Percentiles rank a stretch among this genome's conserved stretches.
Conservation (phyloP, 2,113 vertebrate genomes). For the Myotis brandtii region DNA sequence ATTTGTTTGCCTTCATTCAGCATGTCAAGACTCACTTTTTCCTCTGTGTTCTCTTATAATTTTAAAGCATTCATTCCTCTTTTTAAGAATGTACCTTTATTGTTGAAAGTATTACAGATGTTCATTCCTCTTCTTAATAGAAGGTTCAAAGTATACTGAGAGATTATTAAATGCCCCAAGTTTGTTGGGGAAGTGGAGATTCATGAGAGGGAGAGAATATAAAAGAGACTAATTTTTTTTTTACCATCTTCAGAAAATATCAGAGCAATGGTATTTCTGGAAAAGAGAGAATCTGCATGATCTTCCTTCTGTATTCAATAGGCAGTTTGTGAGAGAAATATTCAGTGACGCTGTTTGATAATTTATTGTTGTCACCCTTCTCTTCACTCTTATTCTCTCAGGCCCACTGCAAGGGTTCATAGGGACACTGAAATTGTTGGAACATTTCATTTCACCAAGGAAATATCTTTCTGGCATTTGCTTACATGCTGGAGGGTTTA, state of each 20-base stretch:
- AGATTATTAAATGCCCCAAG: background rate
- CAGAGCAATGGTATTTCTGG: background rate
- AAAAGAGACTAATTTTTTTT: constrained; percentile 23
- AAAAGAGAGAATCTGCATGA: background rate
- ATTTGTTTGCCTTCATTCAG: background rate
- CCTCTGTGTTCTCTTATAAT: background rate
- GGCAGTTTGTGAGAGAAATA: background rate
- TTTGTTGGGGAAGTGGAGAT: background rate
- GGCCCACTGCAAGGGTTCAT: background rate
- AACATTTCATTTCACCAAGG: background rate
- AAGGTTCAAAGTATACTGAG: background rate
- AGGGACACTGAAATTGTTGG: background rate
- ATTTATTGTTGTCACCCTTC: background rate
- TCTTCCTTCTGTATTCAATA: background rate
- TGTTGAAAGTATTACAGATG: too few species aligned
- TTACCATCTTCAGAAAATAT: background rate
- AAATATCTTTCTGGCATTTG: background rate
- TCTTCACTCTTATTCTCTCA: background rate
- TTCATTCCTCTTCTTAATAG: background rate
- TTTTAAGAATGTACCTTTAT: background rate
- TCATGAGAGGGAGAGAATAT: background rate
- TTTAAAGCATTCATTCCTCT: background rate
- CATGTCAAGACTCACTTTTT: background rate
- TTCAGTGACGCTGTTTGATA: background rate
- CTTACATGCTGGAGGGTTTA: background rate